Percentiles rank a stretch among this genome's conserved stretches.
These are phyloP conservation scores for Embiotoca jacksoni DNA, from an alignment of 2,113 vertebrate species.

Conservation along the genomic window DNA sequence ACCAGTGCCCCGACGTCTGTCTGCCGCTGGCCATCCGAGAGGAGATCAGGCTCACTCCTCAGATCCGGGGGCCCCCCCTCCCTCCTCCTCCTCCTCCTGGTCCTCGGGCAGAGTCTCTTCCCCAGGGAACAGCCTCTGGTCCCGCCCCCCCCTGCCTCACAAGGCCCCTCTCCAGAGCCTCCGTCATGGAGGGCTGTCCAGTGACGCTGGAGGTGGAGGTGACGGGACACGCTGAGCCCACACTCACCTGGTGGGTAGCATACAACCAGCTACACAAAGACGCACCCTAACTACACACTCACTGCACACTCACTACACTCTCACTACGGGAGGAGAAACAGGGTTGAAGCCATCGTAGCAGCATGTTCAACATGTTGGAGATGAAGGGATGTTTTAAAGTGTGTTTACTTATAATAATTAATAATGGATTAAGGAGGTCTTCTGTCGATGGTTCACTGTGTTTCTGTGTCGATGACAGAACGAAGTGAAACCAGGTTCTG, in stretches of 20 bases:
- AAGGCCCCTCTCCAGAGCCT: constrained; percentile 90
- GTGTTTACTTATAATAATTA: too few species aligned
- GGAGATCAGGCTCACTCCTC: constrained; percentile 87
- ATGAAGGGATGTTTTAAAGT: too few species aligned
- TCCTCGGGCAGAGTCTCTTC: constrained; percentile 82
- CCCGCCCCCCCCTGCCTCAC: constrained; percentile 84
- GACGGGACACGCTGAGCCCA: constrained; percentile 92
- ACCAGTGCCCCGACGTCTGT: constrained; percentile 84
- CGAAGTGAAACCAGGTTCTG: too few species aligned
- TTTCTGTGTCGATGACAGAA: too few species aligned
- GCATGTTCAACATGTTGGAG: too few species aligned
- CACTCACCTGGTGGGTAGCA: constrained; percentile 96
- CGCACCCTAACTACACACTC: constrained; percentile 55
- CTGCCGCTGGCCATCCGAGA: constrained; percentile 85
- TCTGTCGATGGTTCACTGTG: too few species aligned
- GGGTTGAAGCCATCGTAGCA: too few species aligned
- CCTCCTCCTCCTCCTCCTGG: constrained; percentile 32
- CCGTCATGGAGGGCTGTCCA: constrained; percentile 92
- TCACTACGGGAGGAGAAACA: too few species aligned
- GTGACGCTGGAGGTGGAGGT: constrained; percentile 98
- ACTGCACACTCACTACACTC: too few species aligned
- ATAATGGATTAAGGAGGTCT: too few species aligned
- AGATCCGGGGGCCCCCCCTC: constrained; percentile 84
- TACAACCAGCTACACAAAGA: constrained; percentile 85
- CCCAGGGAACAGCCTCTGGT: constrained; percentile 50